Evolutionary conservation across 1,140 invertebrate species (phyloP).

Genomic region (Polypedilum pembai): DNA sequence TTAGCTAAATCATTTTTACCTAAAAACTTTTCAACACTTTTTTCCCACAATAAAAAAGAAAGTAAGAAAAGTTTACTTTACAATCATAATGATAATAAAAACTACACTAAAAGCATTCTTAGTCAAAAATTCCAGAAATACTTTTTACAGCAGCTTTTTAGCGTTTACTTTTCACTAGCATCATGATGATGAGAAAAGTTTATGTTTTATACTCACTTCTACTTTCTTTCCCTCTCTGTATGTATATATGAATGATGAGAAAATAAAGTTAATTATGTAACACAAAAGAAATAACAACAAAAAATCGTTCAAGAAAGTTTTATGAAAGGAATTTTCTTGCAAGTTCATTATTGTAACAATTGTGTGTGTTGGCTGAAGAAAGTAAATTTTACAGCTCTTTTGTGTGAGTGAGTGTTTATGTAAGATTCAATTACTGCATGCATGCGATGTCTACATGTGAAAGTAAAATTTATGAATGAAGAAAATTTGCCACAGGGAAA

Average conservation of each 20-base stretch:
- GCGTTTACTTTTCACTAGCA: neutral
- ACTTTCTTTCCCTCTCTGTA: neutral
- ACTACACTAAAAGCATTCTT: no score
- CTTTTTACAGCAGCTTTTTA: no score
- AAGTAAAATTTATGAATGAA: no score
- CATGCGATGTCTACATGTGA: no score
- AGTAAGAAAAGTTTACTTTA: neutral
- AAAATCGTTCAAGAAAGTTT: no score
- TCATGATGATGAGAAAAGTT: slow-evolving; percentile 13
- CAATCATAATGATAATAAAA: neutral
- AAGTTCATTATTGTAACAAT: slow-evolving; percentile 7
- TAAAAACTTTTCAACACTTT: no score
- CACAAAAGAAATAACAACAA: neutral
- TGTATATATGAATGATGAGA: neutral
- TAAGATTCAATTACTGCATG: no score
- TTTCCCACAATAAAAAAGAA: neutral
- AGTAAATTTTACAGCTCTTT: neutral
- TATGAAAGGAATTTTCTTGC: neutral
- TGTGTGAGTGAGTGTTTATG: no score
- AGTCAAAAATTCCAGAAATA: no score
- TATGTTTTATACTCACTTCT: neutral
- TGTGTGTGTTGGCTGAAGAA: neutral
- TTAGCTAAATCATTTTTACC: neutral
- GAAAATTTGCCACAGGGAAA: neutral
- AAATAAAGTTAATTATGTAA: slow-evolving; percentile 10